A percentile compares a stretch with the other conserved stretches of the same genome.
Evolutionary conservation across 2,888 invertebrate genomes (phyloP).

Genomic region (Mamestra brassicae): DNA sequence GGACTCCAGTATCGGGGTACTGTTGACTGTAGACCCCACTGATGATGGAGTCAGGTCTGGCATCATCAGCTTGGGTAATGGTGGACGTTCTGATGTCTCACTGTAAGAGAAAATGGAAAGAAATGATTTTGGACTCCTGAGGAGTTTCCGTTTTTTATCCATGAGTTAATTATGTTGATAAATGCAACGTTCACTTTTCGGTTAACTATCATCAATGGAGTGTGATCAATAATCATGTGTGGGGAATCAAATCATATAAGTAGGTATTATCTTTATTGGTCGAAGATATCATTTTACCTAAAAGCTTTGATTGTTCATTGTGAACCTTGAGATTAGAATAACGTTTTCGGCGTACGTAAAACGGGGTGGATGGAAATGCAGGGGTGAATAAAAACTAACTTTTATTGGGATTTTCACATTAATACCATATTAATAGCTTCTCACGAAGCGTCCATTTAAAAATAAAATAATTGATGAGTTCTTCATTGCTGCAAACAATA

Average conservation of each 20-base stretch:
- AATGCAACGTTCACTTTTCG: neutral
- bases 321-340: neutral
- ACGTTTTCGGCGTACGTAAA: too few relatives aligned
- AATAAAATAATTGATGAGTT: too few relatives aligned
- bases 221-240: neutral
- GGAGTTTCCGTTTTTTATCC: neutral
- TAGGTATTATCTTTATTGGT: neutral
- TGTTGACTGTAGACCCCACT: conserved; percentile 77
- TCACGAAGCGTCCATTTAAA: too few relatives aligned
- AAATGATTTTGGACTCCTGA: neutral
- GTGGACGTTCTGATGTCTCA: conserved; percentile 33
- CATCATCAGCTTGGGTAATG: conserved; percentile 67
- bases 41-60: conserved; percentile 76
- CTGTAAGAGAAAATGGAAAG: conserved; percentile 16
- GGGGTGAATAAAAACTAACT: too few relatives aligned
- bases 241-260: neutral
- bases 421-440: too few relatives aligned
- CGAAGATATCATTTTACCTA: neutral
- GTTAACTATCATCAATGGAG: too few relatives aligned
- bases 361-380: too few relatives aligned
- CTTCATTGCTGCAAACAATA: too few relatives aligned
- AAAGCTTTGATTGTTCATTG: conserved; percentile 8
- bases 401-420: too few relatives aligned
- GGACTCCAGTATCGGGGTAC: conserved; percentile 73
- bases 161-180: neutral